Percentiles rank a stretch among this genome's conserved stretches.
Conservation (phyloP, 2,888 invertebrate species). For the Ctena decussata region DNA sequence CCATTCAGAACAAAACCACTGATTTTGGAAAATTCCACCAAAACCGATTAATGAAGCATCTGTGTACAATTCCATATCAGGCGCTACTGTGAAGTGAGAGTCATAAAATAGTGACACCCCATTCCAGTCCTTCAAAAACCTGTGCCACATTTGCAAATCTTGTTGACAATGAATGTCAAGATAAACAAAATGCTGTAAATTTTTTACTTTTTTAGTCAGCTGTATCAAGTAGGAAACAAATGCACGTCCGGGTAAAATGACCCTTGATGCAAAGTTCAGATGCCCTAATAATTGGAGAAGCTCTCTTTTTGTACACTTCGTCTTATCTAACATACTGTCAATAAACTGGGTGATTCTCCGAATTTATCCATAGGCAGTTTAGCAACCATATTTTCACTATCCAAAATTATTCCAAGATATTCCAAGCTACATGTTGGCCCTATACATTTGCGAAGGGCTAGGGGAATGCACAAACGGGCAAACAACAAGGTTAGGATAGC, state of each 20-base stretch:
- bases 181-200: constrained; percentile 21
- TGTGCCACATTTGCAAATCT: constrained; percentile 38
- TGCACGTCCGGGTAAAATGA: constrained; percentile 35
- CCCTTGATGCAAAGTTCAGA: constrained; percentile 41
- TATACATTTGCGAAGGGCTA: constrained; percentile 44
- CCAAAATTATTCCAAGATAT: constrained; percentile 59
- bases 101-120: constrained; percentile 28
- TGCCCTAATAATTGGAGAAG: constrained; percentile 37
- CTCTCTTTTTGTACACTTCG: not conserved
- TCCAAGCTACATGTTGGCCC: constrained; percentile 42
- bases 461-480: constrained; percentile 38
- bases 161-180: constrained; percentile 11
- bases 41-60: constrained; percentile 38
- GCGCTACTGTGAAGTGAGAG: not conserved
- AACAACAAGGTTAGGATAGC: constrained; percentile 46
- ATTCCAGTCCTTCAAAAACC: constrained; percentile 33
- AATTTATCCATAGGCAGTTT: constrained; percentile 50
- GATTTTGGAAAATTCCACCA: constrained; percentile 35
- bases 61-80: constrained; percentile 21
- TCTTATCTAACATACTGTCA: not conserved
- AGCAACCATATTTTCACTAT: constrained; percentile 49
- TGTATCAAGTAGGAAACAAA: constrained; percentile 35
- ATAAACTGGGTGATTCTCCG: constrained; percentile 25
- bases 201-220: constrained; percentile 20
- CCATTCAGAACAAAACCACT: constrained; percentile 47